phyloP scores from a whole-genome alignment of 2,797 vertebrate genomes.

The Hapalemur alaotrensis region DNA sequence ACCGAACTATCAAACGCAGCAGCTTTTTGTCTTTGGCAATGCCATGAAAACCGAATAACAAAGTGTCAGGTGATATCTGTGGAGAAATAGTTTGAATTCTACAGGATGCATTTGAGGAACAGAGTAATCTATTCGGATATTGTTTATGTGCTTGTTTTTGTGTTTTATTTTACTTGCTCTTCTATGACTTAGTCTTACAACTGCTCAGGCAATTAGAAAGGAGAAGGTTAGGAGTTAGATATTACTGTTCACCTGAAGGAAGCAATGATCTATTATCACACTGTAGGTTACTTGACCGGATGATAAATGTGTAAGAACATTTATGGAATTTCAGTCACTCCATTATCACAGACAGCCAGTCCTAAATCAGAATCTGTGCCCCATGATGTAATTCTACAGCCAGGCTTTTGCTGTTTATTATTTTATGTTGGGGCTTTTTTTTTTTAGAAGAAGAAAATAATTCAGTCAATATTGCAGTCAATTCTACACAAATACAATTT shows the following conservation, averaged over 20 bases:
- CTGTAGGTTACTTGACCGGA: neutral
- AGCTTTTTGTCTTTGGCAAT: neutral
- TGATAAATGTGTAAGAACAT: neutral
- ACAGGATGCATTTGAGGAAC: neutral
- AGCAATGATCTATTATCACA: neutral
- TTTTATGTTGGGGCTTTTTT: neutral
- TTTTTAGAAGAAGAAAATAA: neutral
- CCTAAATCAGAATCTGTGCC: neutral
- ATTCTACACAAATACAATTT: neutral
- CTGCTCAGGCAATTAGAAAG: neutral
- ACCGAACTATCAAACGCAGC: neutral
- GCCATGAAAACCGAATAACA: neutral
- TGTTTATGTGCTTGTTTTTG: neutral
- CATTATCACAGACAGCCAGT: too few species aligned
- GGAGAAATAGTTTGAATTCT: neutral
- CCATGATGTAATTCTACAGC: neutral
- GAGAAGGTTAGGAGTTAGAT: neutral
- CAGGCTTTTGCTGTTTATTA: neutral
- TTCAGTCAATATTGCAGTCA: neutral
- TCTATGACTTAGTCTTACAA: neutral
- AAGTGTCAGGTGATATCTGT: neutral
- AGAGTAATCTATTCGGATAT: neutral
- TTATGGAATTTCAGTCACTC: neutral
- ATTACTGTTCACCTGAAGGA: neutral
- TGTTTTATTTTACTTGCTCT: neutral